Percentiles rank a stretch among this genome's conserved stretches.
phyloP scores from a whole-genome alignment of 1,140 invertebrate species.

The Bombyx mandarina region DNA sequence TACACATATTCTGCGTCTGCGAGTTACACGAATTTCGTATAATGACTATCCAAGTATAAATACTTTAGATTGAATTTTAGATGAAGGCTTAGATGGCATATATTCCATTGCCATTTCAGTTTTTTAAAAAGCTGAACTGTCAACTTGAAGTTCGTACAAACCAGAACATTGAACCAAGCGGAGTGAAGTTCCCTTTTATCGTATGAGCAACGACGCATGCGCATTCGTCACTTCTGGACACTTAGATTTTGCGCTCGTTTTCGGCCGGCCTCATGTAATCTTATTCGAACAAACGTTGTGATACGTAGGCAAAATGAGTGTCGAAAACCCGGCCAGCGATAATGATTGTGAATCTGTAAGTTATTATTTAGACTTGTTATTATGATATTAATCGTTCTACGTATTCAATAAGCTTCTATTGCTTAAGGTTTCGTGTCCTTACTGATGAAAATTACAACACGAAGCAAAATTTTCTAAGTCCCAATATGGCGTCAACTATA shows the following conservation, averaged over 20 bases:
- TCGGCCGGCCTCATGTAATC: conserved; percentile 58
- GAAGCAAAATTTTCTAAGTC: conserved; percentile 84
- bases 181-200: conserved; percentile 39
- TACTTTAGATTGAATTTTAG: too few species aligned
- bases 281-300: conserved; percentile 47
- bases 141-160: conserved; percentile 17
- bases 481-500: conserved; percentile 86
- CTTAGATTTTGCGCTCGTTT: conserved; percentile 51
- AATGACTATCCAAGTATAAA: too few species aligned
- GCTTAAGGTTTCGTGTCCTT: conserved; percentile 26
- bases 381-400: conserved; percentile 13
- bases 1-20: too few species aligned
- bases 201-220: conserved; percentile 37
- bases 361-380: conserved; percentile 28
- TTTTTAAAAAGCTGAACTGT: too few species aligned
- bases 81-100: too few species aligned
- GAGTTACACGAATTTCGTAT: too few species aligned
- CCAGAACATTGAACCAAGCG: conserved; percentile 43
- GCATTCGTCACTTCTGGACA: conserved; percentile 48
- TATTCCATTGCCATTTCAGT: too few species aligned
- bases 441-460: conserved; percentile 47
- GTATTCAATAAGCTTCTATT: conserved; percentile 10
- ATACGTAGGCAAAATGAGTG: conserved; percentile 70
- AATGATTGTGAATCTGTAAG: conserved; percentile 66
- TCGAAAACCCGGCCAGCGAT: conserved; percentile 63